phyloP scores from a whole-genome alignment of 1,140 invertebrate genomes.

The Patella vulgata region DNA sequence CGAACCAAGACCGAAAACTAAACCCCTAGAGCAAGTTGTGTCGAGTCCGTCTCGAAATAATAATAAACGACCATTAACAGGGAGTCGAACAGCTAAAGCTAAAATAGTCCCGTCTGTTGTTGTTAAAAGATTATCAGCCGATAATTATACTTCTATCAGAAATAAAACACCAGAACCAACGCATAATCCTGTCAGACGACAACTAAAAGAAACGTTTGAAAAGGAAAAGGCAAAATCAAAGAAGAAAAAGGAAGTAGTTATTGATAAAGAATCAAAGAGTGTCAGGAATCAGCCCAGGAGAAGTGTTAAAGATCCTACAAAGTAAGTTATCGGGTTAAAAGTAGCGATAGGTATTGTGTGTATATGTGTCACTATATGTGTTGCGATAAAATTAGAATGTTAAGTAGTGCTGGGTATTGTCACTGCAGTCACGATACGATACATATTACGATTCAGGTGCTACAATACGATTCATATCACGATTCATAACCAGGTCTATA shows the following conservation, averaged over 20 bases:
- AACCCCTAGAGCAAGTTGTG: not conserved
- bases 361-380: no score
- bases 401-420: no score
- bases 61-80: slow-evolving; percentile 18
- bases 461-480: no score
- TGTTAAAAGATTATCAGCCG: slow-evolving; percentile 32
- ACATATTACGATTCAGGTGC: no score
- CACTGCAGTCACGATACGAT: no score
- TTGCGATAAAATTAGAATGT: no score
- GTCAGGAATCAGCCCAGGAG: not conserved
- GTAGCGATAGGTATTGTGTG: no score
- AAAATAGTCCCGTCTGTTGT: slow-evolving; percentile 31
- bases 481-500: no score
- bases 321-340: no score
- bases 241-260: not conserved
- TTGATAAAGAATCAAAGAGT: slow-evolving; percentile 1
- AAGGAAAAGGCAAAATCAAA: not conserved
- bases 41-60: slow-evolving; percentile 7
- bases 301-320: no score
- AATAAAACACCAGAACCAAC: slow-evolving; percentile 40
- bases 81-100: slow-evolving; percentile 21
- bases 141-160: slow-evolving; percentile 34
- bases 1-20: slow-evolving; percentile 28
- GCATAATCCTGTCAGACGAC: slow-evolving; percentile 13
- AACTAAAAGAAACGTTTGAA: slow-evolving; percentile 26